These are phyloP conservation scores for Silurus glanis DNA, from an alignment of 2,113 vertebrate species.

Conservation along the genomic window DNA sequence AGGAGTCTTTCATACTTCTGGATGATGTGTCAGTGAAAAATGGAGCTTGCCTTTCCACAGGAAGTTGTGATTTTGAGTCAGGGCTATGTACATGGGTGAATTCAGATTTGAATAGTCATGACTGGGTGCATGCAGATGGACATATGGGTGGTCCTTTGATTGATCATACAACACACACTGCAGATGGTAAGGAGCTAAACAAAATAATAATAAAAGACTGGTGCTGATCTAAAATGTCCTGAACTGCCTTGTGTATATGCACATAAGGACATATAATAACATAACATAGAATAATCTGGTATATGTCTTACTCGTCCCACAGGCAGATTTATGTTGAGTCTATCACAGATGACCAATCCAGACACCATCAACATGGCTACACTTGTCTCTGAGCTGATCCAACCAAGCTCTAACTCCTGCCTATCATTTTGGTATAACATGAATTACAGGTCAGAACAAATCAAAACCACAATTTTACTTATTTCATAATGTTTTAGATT, in stretches of 20 bases:
- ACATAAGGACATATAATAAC: neutral
- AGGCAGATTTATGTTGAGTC: conserved; percentile 71
- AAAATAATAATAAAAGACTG: too few relatives aligned
- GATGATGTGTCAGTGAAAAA: conserved; percentile 69
- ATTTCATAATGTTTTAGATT: conserved; percentile 55
- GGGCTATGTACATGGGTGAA: conserved; percentile 70
- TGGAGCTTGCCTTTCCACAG: conserved; percentile 62
- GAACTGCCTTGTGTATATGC: neutral
- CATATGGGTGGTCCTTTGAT: conserved; percentile 55
- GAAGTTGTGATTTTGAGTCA: conserved; percentile 75
- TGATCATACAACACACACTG: conserved; percentile 67
- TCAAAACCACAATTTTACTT: conserved; percentile 17
- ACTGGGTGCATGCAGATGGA: conserved; percentile 67
- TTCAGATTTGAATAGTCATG: conserved; percentile 46
- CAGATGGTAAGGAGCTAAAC: conserved; percentile 58
- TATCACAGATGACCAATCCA: conserved; percentile 25
- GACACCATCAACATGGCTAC: conserved; percentile 52
- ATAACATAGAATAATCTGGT: too few relatives aligned
- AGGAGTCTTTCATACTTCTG: conserved; percentile 54
- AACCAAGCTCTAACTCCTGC: conserved; percentile 54
- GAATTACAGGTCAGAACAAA: conserved; percentile 64
- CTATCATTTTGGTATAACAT: conserved; percentile 71
- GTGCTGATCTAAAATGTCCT: neutral
- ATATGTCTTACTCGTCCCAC: neutral
- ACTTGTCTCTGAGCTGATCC: conserved; percentile 69